Evolutionary conservation across 2,888 invertebrate genomes (phyloP), one percentile per base, ranked within the genome.

Genomic region (Trachelus troglodyta): DNA sequence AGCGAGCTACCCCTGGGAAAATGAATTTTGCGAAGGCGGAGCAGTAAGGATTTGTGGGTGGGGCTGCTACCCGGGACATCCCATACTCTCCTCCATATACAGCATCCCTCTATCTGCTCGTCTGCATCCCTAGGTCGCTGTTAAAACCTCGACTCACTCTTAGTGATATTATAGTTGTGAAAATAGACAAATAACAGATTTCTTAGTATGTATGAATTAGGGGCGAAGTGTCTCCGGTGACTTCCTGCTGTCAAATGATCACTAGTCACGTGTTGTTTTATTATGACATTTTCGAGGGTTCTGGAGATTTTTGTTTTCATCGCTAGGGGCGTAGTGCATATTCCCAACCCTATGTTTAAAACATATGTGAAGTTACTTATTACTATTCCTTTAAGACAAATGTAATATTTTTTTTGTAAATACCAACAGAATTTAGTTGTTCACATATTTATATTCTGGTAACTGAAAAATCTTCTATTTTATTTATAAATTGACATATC

Each of bases 21-120:
- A 85, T 83, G 83, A 85, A 87, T 83, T 87, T 85, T 79, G 80
- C 82, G 85, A 86, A 86, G 90, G 90, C 90, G 90, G 90, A 86
- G 90, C 90, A 82, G 79, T 80, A 81, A 74, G 76, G 56, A 77
- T 74, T 83, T 83, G 87, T 89, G 89, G 89, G 89, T 89, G 89
- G 89, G 89, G 89, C 88, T 84, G 40, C 40, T 40, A 40, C 81
- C 77, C 79, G 75, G 69, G 30, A 77, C 77, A 83, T 82, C 79
- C 84, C 85, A 77, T 81, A 86, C 87, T 83, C 31, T 69, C 69
- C 69, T 31, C 15, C 35, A 12, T 15, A 12, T 56, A 30, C 75
- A 68, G 75, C 74, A 74, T 74, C 74, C 35, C 35, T 74, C n/a
- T 74, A 69, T 69, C 69, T 69, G 3, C 33, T 30, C 71, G 12